Evolutionary conservation across 2,113 vertebrate species (phyloP).

Genomic region (Hydropotes inermis): DNA sequence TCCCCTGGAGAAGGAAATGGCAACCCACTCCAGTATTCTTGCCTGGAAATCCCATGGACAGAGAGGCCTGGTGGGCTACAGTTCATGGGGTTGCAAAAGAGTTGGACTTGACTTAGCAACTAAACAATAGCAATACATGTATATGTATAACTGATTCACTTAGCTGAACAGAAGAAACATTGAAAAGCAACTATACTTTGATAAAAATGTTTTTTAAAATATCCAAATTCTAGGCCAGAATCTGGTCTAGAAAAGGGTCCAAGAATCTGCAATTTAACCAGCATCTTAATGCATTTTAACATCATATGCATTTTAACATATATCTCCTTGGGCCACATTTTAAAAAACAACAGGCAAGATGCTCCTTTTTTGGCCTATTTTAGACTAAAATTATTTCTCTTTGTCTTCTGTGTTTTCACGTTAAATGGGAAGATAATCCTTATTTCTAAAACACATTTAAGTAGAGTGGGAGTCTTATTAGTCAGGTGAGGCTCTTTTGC

Average conservation of each 20-base stretch:
- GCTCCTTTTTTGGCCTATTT: neutral
- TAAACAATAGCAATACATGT: neutral
- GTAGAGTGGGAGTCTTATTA: neutral
- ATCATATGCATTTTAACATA: neutral
- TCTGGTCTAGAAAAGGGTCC: neutral
- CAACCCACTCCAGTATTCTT: neutral
- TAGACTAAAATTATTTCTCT: neutral
- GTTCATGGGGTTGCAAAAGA: neutral
- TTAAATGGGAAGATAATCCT: neutral
- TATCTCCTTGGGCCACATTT: neutral
- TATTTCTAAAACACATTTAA: neutral
- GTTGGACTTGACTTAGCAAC: neutral
- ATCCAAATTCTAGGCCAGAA: neutral
- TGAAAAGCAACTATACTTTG: neutral
- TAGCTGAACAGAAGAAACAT: neutral
- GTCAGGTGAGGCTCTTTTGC: neutral
- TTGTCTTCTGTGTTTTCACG: neutral
- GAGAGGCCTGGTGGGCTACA: neutral
- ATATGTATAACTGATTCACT: neutral
- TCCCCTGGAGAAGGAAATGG: neutral
- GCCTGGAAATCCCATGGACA: neutral
- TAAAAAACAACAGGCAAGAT: neutral
- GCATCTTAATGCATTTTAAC: neutral
- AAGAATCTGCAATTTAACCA: neutral
- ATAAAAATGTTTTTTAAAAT: neutral